Base-by-base conservation (phyloP, 2,113 vertebrate species). In the Proteles cristata region DNA sequence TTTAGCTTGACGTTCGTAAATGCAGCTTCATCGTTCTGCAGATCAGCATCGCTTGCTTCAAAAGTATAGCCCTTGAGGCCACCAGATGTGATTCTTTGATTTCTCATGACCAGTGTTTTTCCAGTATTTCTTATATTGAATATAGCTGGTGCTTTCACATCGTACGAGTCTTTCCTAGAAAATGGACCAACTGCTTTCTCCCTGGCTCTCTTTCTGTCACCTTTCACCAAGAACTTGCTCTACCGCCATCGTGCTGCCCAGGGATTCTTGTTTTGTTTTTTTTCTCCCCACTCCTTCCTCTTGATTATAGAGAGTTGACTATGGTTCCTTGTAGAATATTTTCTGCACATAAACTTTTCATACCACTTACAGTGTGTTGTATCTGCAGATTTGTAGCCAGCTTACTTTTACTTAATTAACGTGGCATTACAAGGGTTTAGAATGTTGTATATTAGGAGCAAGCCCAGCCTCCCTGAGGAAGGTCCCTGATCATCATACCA, bases 381-480 rank as follows among this genome's bases (percentile, higher is more conserved):
- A 2, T 39, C 16, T 39, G n/a, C 35, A 35, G 45, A 35, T n/a
- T 9, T 58, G 31, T 39, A 39, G 79, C 48, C 45, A 53, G 53
- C 16, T 12, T 63, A 4, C 68, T 58, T 92, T n/a, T 21, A 53
- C 77, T 28, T 61, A 7, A 45, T 35, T 17, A 35, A 8, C 74
- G 10, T 0, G 11, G 11, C 4, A 2, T 21, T 31, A 11, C 35
- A 17, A n/a, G 39, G 77, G 17, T 31, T 11, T 26, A 14, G 82
- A 65, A 19, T 48, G 33, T 39, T 12, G 9, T 15, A 0, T 71
- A 0, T 23, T 17, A 0, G 53, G 7, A 14, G 23, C 15, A n/a
- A 26, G 8, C 6, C 11, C 21, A 25, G 19, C 35, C 68, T 15
- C 58, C 8, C 4, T 25, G 48, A 23, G 63, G 48, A 8, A 50